Conservation (phyloP, 2,888 invertebrate species). For the Calameuta idolon region DNA sequence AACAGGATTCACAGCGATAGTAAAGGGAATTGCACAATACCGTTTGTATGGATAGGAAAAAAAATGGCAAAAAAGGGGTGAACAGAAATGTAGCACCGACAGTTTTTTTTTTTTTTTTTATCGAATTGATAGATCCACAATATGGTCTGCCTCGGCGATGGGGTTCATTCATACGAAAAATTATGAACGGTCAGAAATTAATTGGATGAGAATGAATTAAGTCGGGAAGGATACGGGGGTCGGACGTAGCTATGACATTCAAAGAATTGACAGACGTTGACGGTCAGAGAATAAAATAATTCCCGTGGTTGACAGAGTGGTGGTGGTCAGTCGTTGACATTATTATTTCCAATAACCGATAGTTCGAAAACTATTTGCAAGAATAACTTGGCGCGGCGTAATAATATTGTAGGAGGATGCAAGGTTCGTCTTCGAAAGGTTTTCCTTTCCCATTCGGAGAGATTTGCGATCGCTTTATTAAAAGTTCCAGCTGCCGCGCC, state of each 20-base stretch:
- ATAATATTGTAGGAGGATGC: slow-evolving; percentile 16
- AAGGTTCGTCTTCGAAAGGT: slow-evolving; percentile 13
- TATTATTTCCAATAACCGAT: slow-evolving; percentile 32
- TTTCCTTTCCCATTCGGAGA: slow-evolving; percentile 30
- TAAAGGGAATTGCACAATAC: neutral
- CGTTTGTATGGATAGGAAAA: neutral
- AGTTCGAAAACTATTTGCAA: slow-evolving; percentile 23
- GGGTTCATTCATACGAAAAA: neutral
- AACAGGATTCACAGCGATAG: neutral
- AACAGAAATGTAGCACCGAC: neutral
- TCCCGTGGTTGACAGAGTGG: neutral
- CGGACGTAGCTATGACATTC: neutral
- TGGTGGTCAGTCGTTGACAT: slow-evolving; percentile 21
- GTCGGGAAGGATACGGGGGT: slow-evolving; percentile 20
- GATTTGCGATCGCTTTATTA: slow-evolving; percentile 59
- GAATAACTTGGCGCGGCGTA: slow-evolving; percentile 19
- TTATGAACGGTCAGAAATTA: slow-evolving; percentile 34
- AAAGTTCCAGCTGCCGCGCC: slow-evolving; percentile 54
- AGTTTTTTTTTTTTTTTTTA: neutral
- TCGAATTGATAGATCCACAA: neutral
- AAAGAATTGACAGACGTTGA: neutral
- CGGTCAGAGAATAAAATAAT: neutral
- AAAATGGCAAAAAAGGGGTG: neutral
- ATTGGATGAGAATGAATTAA: slow-evolving; percentile 34
- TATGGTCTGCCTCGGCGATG: neutral